Evolutionary conservation across 2,888 invertebrate genomes (phyloP), one percentile per base, ranked within the genome.

Genomic region (Hyppa rectilinea): DNA sequence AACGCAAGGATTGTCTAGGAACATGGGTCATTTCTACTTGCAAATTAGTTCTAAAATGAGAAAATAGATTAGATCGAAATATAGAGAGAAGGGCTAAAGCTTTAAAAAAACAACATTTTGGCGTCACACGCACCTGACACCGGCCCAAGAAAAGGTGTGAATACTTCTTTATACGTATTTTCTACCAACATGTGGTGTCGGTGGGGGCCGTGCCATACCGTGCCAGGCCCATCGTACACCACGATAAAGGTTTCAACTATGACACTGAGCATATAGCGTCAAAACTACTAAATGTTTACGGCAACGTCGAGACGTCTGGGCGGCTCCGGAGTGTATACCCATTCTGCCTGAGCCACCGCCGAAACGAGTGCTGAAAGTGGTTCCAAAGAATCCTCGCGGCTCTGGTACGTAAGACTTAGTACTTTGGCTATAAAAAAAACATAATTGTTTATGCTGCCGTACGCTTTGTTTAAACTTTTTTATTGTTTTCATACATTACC

Each of bases 161-260:
- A 94, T 77, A 84, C 87, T 83, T 84, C 93, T 88, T 93, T 92
- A 94, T 78, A 85, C 83, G 83, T 87, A 91, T 90, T 88, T 88
- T 87, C 87, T 86, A 88, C 83, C 88, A 90, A 92, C 87, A 92
- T 94, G 92, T 94, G 92, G 92, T 93, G 92, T 91, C 87, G 89
- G 89, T 85, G 91, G 89, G 90, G 90, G 92, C 81, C 93, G 95
- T 96, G 93, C 95, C 95, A 91, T 91, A 94, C 94, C 91, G 95
- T 95, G 92, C 94, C 96, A 92, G 94, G 85, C 87, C 89, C 90
- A 88, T 90, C 89, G 89, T 88, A 86, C 88, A 84, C 91, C 89
- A 87, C 91, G 90, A 90, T 90, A 91, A 92, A 92, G 91, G 92
- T 90, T 90, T 91, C 89, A 93, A 91, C 93, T 93, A 92, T 94